Evolutionary conservation across 2,888 invertebrate species (phyloP).

Genomic region (Acronicta leporina): DNA sequence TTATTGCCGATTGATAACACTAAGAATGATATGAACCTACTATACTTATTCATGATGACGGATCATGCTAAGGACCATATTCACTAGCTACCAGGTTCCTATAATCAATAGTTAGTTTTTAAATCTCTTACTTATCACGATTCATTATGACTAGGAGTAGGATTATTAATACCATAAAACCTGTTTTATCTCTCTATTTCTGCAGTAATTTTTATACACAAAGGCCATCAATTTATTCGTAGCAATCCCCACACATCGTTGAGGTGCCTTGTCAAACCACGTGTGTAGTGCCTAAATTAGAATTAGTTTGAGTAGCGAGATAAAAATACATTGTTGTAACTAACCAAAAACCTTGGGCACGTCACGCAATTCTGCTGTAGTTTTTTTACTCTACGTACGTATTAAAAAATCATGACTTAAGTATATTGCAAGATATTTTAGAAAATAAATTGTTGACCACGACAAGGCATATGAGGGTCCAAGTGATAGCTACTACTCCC

Average conservation of each 20-base stretch:
- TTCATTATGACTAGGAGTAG: no score
- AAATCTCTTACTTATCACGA: no score
- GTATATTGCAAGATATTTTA: background rate
- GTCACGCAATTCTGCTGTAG: conserved; percentile 5
- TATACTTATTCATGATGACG: no score
- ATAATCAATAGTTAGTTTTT: no score
- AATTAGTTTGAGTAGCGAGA: conserved; percentile 5
- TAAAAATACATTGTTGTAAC: conserved; percentile 3
- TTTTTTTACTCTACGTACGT: background rate
- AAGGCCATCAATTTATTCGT: background rate
- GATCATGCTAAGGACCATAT: no score
- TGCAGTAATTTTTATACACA: background rate
- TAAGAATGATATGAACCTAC: no score
- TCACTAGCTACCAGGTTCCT: no score
- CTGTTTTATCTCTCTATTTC: no score
- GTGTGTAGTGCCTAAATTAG: conserved; percentile 7
- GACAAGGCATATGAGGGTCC: background rate
- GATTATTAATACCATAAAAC: no score
- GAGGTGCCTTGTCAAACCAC: background rate
- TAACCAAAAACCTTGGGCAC: conserved; percentile 1
- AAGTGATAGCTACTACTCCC: no score
- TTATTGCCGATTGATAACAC: no score
- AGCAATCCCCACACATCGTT: background rate
- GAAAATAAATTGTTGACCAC: background rate
- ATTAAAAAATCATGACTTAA: no score